Evolutionary conservation across 2,113 vertebrate species (phyloP), one percentile per base, ranked within the genome.

Genomic region (Aspidoscelis tigris): DNA sequence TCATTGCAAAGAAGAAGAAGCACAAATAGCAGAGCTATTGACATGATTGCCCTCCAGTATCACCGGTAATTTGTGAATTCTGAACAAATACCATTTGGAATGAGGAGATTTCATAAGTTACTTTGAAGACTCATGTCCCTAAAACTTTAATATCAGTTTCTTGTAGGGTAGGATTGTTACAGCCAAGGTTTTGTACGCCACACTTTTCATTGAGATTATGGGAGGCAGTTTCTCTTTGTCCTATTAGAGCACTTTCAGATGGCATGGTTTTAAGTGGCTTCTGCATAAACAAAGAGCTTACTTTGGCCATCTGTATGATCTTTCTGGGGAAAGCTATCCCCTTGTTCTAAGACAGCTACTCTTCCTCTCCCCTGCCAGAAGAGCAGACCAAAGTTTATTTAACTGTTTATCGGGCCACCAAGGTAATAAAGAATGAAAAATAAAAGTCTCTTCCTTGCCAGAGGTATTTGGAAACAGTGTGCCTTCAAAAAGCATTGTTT

Each of bases 121-220:
- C 33, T 33, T 33, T 82, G 39, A 22, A 39, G 6, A 81, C 80
- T 70, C 64, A 20, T 43, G 58, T 18, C 14, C 14, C 58, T 16
- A 3, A 50, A 61, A 55, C 65, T 80, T 72, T 66, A 86, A 75
- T 43, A 43, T 70, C 44, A 21, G 5, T 74, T 50, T 26, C 58
- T 66, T 80, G 70, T 8, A 26, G 50, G 22, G 2, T 26, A 76
- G 11, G 84, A 21, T 61, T 87, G 91, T 86, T 79, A 84, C 85
- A 86, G 76, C 87, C 85, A 89, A 89, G 73, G 5, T 47, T 82
- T 61, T 68, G 14, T 41, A 33, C 64, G 39, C n/a, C 58, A 78
- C 21, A 26, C 33, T 73, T 14, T 20, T 79, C 76, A 33, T 33
- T 71, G 18, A 72, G 55, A 50, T 39, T 79, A 73, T 61, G 41